Evolutionary conservation across 2,797 vertebrate species (phyloP).

Genomic region (Tokudaia muenninki): DNA sequence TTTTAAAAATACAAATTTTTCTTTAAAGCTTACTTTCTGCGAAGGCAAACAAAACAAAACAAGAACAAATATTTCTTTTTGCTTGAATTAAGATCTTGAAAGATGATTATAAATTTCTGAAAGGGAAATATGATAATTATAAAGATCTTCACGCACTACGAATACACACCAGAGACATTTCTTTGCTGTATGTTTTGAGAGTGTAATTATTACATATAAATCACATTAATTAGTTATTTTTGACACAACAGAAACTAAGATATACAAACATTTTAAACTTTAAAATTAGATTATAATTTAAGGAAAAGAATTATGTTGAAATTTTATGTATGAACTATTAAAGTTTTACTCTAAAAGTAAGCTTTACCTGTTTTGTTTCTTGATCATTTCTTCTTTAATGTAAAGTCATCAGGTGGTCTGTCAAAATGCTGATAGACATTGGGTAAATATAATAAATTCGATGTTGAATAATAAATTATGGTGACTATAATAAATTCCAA

Average conservation of each 20-base stretch:
- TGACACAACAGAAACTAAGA: background rate
- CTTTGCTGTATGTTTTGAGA: slow-evolving; percentile 2
- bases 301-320: slow-evolving; percentile 31
- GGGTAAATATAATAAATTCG: background rate
- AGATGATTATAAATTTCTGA: slow-evolving; percentile 4
- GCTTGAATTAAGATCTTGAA: background rate
- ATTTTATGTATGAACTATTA: slow-evolving; percentile 10
- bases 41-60: slow-evolving; percentile 23
- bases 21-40: slow-evolving; percentile 5
- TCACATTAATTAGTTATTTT: slow-evolving; percentile 38
- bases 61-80: background rate
- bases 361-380: slow-evolving; percentile 2
- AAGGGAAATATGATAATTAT: slow-evolving; percentile 32
- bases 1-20: slow-evolving; percentile 52
- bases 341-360: slow-evolving; percentile 33
- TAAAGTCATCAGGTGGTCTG: background rate
- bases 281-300: slow-evolving; percentile 46
- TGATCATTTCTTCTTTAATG: background rate
- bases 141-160: slow-evolving; percentile 28
- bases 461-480: background rate
- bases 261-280: slow-evolving; percentile 34
- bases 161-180: slow-evolving; percentile 10
- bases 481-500: background rate
- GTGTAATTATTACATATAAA: background rate
- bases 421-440: background rate